Conservation (phyloP, 2,113 vertebrate species). For the Parus major region DNA sequence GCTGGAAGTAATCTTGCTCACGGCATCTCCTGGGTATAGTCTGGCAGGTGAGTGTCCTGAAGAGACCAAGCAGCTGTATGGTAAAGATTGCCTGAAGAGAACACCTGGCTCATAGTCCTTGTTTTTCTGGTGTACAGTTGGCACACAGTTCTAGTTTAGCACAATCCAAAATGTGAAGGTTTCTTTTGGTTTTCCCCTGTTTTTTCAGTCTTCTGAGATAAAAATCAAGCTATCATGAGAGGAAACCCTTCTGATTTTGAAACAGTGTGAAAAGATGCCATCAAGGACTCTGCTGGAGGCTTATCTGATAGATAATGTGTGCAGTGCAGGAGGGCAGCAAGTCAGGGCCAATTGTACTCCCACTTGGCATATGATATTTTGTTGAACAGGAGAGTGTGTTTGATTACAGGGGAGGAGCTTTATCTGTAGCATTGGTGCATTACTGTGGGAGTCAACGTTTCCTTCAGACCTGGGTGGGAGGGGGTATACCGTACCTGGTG, state of each 20-base stretch:
- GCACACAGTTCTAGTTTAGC: rapidly evolving
- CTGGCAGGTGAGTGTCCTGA: neutral
- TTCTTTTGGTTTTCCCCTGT: neutral
- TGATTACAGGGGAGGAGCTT: neutral
- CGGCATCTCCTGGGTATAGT: neutral
- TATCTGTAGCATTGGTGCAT: neutral
- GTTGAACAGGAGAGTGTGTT: neutral
- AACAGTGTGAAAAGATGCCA: neutral
- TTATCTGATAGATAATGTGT: neutral
- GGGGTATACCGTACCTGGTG: neutral
- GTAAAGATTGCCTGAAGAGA: neutral
- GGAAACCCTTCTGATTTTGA: neutral
- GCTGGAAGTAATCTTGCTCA: neutral
- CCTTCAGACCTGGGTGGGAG: neutral
- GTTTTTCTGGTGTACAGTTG: neutral
- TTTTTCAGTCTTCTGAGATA: neutral
- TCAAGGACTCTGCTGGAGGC: neutral
- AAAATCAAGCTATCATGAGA: neutral
- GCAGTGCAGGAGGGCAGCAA: neutral
- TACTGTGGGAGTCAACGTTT: neutral
- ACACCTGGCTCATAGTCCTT: rapidly evolving
- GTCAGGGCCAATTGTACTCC: neutral
- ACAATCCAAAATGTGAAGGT: neutral
- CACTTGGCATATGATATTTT: neutral
- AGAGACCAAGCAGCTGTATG: neutral